phyloP scores from a whole-genome alignment of 1,140 invertebrate species.

The Euglossa dilemma region DNA sequence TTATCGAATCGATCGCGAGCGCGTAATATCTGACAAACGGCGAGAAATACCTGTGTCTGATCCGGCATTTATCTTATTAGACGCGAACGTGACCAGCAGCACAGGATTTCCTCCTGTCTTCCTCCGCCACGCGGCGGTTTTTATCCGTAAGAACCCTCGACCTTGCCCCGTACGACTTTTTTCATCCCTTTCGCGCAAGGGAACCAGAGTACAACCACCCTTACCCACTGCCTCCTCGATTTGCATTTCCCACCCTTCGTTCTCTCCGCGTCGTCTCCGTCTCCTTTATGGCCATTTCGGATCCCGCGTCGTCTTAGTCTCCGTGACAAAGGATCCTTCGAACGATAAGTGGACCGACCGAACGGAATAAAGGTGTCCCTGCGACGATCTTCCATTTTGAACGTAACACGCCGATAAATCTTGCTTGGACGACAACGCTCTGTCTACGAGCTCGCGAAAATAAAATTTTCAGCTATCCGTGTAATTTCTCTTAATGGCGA shows the following conservation, averaged over 20 bases:
- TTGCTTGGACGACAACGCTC: conserved; percentile 45
- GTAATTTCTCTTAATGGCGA: too few relatives aligned
- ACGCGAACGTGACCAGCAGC: not conserved
- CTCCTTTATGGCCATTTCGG: not conserved
- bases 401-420: conserved; percentile 57
- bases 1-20: not conserved
- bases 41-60: not conserved
- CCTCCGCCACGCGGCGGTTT: not conserved
- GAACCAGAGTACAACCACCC: conserved; percentile 13
- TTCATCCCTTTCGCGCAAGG: conserved; percentile 26
- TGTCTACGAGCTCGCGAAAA: too few relatives aligned
- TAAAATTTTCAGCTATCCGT: too few relatives aligned
- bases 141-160: conserved; percentile 48
- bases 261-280: not conserved
- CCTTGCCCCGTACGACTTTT: conserved; percentile 45
- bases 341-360: conserved; percentile 53
- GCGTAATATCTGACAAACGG: conserved; percentile 31
- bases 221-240: conserved; percentile 20
- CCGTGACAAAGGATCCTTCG: conserved; percentile 56
- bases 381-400: conserved; percentile 53
- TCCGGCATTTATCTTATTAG: conserved; percentile 44
- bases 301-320: not conserved
- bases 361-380: conserved; percentile 54
- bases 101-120: too few relatives aligned
- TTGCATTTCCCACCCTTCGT: conserved; percentile 58